A percentile compares a stretch with the other conserved stretches of the same genome.
Conservation (phyloP, 2,797 vertebrate species). For the Clarias pachynema region DNA sequence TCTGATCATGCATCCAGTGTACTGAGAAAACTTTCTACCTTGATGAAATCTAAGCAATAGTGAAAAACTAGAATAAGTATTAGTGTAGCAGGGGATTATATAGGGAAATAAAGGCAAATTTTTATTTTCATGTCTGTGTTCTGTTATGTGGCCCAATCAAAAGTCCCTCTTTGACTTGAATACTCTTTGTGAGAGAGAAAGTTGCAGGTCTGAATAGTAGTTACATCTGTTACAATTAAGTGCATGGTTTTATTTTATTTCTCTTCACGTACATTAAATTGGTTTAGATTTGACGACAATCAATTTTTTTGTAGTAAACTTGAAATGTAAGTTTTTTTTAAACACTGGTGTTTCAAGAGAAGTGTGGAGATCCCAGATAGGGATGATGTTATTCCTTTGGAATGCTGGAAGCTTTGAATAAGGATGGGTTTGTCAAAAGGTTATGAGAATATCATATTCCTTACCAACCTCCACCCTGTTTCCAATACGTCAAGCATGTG, state of each 20-base stretch:
- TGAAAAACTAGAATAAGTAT: too few species aligned
- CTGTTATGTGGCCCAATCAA: too few species aligned
- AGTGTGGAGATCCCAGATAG: slow-evolving; percentile 10
- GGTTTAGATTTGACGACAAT: neutral
- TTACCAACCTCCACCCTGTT: slow-evolving; percentile 4
- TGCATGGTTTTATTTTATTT: neutral
- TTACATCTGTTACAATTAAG: neutral
- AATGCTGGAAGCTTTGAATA: slow-evolving; percentile 54
- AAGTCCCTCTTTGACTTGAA: too few species aligned
- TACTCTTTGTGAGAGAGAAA: neutral
- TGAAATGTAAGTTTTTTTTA: neutral
- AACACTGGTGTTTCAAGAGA: neutral
- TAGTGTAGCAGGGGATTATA: too few species aligned
- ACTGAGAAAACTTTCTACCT: too few species aligned
- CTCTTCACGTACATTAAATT: neutral
- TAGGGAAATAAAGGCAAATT: too few species aligned
- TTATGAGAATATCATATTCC: slow-evolving; percentile 42
- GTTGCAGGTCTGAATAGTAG: neutral
- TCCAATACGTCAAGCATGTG: neutral
- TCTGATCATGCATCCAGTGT: too few species aligned
- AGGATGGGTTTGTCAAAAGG: slow-evolving; percentile 38
- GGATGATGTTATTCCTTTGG: slow-evolving; percentile 58
- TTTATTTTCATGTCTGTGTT: too few species aligned
- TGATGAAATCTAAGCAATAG: too few species aligned
- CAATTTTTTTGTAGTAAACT: neutral